Evolutionary conservation across 1,140 invertebrate species (phyloP).

Genomic region (Harpegnathos saltator): DNA sequence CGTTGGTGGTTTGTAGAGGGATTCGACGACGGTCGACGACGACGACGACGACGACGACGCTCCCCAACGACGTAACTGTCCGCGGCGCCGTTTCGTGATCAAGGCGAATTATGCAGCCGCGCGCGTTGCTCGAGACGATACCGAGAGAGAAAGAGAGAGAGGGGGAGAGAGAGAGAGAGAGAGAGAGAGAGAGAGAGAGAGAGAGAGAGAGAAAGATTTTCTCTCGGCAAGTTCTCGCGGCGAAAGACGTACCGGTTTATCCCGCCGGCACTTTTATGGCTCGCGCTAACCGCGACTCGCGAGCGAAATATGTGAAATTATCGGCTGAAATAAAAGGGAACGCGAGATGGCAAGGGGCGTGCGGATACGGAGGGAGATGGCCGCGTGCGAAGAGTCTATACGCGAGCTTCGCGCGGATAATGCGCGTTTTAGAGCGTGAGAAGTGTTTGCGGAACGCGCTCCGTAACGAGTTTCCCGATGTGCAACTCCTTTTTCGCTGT

Average conservation of each 20-base stretch:
- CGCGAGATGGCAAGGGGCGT: too few relatives aligned
- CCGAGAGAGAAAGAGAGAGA: slow-evolving; percentile 23
- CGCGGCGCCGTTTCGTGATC: slow-evolving; percentile 45
- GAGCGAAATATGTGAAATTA: slow-evolving; percentile 59
- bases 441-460: slow-evolving; percentile 44
- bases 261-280: slow-evolving; percentile 62
- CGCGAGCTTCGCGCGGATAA: slow-evolving; percentile 46
- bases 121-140: slow-evolving; percentile 45
- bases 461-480: slow-evolving; percentile 38
- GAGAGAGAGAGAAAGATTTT: too few relatives aligned
- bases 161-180: too few relatives aligned
- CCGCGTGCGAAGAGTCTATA: slow-evolving; percentile 27
- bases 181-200: too few relatives aligned
- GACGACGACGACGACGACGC: slow-evolving; percentile 17
- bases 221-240: too few relatives aligned
- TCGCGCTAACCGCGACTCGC: slow-evolving; percentile 46
- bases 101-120: slow-evolving; percentile 47
- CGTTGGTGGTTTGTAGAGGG: slow-evolving; percentile 38
- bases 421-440: slow-evolving; percentile 58
- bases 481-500: neutral
- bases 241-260: slow-evolving; percentile 68
- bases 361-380: neutral
- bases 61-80: slow-evolving; percentile 19
- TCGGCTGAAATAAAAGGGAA: slow-evolving; percentile 53
- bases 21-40: slow-evolving; percentile 12